These are phyloP conservation scores for Lepilemur septentrionalis DNA, from an alignment of 2,797 vertebrate genomes.

Conservation along the genomic window DNA sequence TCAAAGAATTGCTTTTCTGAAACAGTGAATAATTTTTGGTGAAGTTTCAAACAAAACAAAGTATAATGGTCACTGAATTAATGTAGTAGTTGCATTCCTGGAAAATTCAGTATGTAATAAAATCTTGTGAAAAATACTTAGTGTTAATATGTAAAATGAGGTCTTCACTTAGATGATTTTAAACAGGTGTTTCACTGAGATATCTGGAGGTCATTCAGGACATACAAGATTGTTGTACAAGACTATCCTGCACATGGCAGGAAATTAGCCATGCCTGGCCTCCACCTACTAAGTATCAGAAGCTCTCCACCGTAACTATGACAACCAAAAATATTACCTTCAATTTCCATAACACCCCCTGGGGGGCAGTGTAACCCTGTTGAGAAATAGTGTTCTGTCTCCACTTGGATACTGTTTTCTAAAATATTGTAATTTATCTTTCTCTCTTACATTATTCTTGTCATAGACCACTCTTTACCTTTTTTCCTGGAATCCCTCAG, in stretches of 20 bases:
- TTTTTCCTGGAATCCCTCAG: not conserved
- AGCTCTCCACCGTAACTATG: not conserved
- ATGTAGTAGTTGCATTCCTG: not conserved
- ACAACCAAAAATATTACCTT: not conserved
- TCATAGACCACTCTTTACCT: not conserved
- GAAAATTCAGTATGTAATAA: not conserved
- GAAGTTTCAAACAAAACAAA: not conserved
- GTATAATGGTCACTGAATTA: not conserved
- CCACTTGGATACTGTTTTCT: not conserved
- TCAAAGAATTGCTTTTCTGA: not conserved
- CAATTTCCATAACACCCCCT: not conserved
- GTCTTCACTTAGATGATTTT: not conserved
- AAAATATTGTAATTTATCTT: not conserved
- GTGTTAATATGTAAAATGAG: not conserved
- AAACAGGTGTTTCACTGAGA: not conserved
- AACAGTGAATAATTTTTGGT: not conserved
- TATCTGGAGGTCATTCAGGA: not conserved
- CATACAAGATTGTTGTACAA: not conserved
- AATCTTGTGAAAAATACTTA: not conserved
- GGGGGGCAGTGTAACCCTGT: constrained; percentile 15
- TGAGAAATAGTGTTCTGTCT: not conserved
- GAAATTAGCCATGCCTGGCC: not conserved
- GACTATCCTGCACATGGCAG: not conserved
- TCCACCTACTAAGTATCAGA: not conserved
- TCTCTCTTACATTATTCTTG: not conserved